These are phyloP conservation scores for Rhinoptilus africanus DNA, from an alignment of 2,113 vertebrate species.

Conservation along the genomic window DNA sequence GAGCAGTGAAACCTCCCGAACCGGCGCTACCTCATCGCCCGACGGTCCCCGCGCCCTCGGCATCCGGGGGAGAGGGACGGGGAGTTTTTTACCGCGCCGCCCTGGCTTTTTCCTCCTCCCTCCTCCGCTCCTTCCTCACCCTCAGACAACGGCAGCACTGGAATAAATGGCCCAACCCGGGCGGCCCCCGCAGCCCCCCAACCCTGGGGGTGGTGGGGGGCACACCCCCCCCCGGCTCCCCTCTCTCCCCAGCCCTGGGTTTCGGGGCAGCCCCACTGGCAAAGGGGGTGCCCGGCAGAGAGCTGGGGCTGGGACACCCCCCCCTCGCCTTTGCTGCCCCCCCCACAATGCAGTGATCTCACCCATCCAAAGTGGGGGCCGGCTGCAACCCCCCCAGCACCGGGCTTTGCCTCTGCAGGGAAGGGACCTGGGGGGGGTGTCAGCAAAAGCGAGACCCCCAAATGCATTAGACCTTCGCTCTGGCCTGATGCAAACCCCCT, in stretches of 20 bases:
- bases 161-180: slow-evolving; percentile 9
- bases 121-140: slow-evolving; percentile 20
- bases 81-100: neutral
- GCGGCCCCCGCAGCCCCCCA: neutral
- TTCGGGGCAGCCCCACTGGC: neutral
- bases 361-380: no score
- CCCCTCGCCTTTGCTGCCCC: neutral
- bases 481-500: no score
- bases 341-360: neutral
- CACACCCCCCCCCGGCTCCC: neutral
- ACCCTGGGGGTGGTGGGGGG: neutral
- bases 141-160: slow-evolving; percentile 51
- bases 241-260: neutral
- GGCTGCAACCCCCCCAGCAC: no score
- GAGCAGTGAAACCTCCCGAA: slow-evolving; percentile 84
- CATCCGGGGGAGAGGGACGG: slow-evolving; percentile 41
- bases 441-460: no score
- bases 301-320: neutral
- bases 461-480: no score
- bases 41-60: slow-evolving; percentile 78
- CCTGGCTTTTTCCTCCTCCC: slow-evolving; percentile 15
- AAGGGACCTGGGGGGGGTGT: no score
- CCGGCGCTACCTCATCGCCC: slow-evolving; percentile 82
- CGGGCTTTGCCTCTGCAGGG: no score
- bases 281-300: neutral